These are phyloP conservation scores for Scyliorhinus canicula DNA, from an alignment of 2,797 vertebrate genomes.

Conservation along the genomic window DNA sequence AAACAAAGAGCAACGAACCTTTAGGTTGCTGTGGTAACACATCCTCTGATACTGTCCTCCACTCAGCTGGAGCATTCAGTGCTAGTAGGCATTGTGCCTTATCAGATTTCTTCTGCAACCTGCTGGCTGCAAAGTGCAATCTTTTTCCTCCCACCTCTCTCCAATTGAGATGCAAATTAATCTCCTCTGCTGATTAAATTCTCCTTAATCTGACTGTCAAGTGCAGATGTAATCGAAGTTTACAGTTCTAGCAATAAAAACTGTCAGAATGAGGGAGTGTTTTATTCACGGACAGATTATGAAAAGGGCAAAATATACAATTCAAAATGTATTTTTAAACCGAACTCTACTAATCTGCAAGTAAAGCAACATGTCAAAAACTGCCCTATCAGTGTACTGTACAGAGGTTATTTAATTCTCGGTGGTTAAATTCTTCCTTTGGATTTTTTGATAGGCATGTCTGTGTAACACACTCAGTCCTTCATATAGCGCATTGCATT, in stretches of 20 bases:
- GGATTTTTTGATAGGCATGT: background rate
- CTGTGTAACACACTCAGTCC: too few relatives aligned
- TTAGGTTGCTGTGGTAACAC: constrained; percentile 79
- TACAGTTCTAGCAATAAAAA: constrained; percentile 69
- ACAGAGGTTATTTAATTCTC: background rate
- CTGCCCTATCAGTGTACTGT: background rate
- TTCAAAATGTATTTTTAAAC: background rate
- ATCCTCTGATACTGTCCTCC: constrained; percentile 66
- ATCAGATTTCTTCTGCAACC: constrained; percentile 78
- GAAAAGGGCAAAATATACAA: background rate
- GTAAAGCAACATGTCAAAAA: background rate
- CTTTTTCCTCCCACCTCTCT: constrained; percentile 65
- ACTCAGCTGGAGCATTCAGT: constrained; percentile 66
- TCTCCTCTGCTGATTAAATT: constrained; percentile 88
- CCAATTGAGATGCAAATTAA: constrained; percentile 95
- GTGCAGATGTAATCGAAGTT: constrained; percentile 86
- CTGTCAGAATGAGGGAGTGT: constrained; percentile 53
- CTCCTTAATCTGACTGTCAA: constrained; percentile 84
- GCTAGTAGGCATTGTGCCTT: constrained; percentile 68
- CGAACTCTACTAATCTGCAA: background rate
- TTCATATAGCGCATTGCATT: background rate
- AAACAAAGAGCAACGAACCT: constrained; percentile 56
- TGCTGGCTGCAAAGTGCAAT: constrained; percentile 61
- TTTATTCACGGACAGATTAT: constrained; percentile 4
- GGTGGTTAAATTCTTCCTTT: background rate